These are phyloP conservation scores for Proales similis DNA, from an alignment of 1,140 invertebrate genomes.

Conservation along the genomic window DNA sequence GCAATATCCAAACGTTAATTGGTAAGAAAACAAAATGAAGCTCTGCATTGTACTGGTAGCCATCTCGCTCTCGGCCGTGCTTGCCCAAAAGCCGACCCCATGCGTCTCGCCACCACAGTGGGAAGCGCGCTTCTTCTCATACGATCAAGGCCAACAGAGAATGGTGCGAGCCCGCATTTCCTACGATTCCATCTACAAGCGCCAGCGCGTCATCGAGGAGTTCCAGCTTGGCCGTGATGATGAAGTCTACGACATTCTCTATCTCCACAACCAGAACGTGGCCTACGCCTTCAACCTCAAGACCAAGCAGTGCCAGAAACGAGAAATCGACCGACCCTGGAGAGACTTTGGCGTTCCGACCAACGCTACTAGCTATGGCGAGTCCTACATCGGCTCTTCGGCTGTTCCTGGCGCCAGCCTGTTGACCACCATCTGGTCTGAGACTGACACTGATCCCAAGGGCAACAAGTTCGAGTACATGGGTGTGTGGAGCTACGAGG, in stretches of 20 bases:
- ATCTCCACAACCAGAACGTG: slow-evolving; percentile 44
- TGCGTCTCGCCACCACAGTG: slow-evolving; percentile 32
- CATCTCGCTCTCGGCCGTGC: slow-evolving; percentile 15
- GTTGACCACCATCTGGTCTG: slow-evolving; percentile 11
- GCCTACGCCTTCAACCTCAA: slow-evolving; percentile 44
- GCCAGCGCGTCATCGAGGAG: slow-evolving; percentile 42
- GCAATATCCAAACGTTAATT: too few relatives aligned
- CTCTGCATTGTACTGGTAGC: too few relatives aligned
- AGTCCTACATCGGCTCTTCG: slow-evolving; percentile 42
- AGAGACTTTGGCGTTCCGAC: slow-evolving; percentile 43
- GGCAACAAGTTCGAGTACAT: slow-evolving; percentile 33
- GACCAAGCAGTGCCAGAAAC: slow-evolving; percentile 42
- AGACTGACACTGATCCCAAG: slow-evolving; percentile 7
- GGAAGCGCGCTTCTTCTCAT: slow-evolving; percentile 26
- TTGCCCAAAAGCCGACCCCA: slow-evolving; percentile 19
- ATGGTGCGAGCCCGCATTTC: slow-evolving; percentile 38
- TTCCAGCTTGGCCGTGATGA: slow-evolving; percentile 38
- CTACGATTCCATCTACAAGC: slow-evolving; percentile 42
- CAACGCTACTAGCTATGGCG: slow-evolving; percentile 41
- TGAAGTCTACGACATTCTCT: slow-evolving; percentile 44
- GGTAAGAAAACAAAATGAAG: too few relatives aligned
- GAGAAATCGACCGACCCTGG: slow-evolving; percentile 42
- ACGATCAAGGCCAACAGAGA: slow-evolving; percentile 34
- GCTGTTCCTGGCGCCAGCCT: slow-evolving; percentile 39
- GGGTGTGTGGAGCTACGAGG: slow-evolving; percentile 41